phyloP scores from a whole-genome alignment of 2,888 invertebrate species.

The Agrochola macilenta region DNA sequence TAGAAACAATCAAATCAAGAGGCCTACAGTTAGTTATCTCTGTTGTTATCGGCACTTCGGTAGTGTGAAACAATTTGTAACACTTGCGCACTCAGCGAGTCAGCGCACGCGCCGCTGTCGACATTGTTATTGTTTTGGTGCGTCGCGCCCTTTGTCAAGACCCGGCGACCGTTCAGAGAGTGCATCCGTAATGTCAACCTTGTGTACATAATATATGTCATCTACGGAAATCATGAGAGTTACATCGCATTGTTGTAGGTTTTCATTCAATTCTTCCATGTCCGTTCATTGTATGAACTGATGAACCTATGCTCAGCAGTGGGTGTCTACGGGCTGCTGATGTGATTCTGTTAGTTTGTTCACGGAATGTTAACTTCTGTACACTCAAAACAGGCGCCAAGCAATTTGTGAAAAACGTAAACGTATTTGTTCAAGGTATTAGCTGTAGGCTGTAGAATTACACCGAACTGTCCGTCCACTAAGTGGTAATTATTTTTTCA shows the following conservation, averaged over 20 bases:
- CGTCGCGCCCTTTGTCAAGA: conserved; percentile 80
- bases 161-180: conserved; percentile 75
- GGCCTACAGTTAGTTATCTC: conserved; percentile 19
- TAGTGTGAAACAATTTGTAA: conserved; percentile 77
- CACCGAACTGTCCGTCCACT: conserved; percentile 51
- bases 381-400: conserved; percentile 46
- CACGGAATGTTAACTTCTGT: neutral
- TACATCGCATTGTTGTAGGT: conserved; percentile 59
- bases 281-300: conserved; percentile 51
- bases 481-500: conserved; percentile 61
- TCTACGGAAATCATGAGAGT: conserved; percentile 76
- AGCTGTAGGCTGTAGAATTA: conserved; percentile 46
- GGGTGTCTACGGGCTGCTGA: neutral
- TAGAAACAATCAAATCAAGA: conserved; percentile 18
- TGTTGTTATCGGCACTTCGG: conserved; percentile 44
- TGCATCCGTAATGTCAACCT: conserved; percentile 76
- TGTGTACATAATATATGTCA: conserved; percentile 70
- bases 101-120: conserved; percentile 82
- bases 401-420: conserved; percentile 45
- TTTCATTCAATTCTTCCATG: conserved; percentile 49
- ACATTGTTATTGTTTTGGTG: conserved; percentile 85
- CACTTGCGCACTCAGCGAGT: conserved; percentile 81
- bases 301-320: neutral
- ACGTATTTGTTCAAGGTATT: conserved; percentile 51
- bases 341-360: conserved; percentile 1